A percentile compares a stretch with the other conserved stretches of the same genome.
phyloP scores from a whole-genome alignment of 2,113 vertebrate species.

The Pitta sordida region DNA sequence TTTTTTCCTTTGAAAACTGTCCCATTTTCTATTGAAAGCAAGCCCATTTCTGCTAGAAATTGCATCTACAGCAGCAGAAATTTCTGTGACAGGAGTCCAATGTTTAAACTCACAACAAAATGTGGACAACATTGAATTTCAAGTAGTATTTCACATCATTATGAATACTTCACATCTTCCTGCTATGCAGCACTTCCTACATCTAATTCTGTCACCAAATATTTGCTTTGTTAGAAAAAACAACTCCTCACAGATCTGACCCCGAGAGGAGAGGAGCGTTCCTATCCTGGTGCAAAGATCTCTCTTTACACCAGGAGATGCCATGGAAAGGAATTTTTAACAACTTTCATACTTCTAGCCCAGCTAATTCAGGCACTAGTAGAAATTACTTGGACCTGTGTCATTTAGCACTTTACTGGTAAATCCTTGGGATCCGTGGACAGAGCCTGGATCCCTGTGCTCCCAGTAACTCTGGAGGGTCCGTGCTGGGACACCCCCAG shows the following conservation, averaged over 20 bases:
- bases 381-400: neutral
- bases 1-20: conserved; percentile 17
- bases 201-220: conserved; percentile 34
- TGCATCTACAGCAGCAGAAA: conserved; percentile 13
- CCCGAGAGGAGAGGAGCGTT: neutral
- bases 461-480: neutral
- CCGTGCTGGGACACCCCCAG: neutral
- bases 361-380: neutral
- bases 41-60: conserved; percentile 34
- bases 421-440: neutral
- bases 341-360: neutral
- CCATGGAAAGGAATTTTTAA: neutral
- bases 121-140: conserved; percentile 21
- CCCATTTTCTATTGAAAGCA: conserved; percentile 38
- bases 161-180: neutral
- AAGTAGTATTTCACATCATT: conserved; percentile 23
- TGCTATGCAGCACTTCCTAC: neutral
- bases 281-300: neutral
- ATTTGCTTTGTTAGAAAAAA: conserved; percentile 17
- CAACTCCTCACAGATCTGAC: neutral
- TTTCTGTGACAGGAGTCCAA: conserved; percentile 19
- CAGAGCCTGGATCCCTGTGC: neutral
- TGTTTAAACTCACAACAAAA: neutral
- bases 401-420: neutral
- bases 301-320: neutral